A percentile compares a stretch with the other conserved stretches of the same genome.
Evolutionary conservation across 2,888 invertebrate genomes (phyloP).

Genomic region (Sericinus montela): DNA sequence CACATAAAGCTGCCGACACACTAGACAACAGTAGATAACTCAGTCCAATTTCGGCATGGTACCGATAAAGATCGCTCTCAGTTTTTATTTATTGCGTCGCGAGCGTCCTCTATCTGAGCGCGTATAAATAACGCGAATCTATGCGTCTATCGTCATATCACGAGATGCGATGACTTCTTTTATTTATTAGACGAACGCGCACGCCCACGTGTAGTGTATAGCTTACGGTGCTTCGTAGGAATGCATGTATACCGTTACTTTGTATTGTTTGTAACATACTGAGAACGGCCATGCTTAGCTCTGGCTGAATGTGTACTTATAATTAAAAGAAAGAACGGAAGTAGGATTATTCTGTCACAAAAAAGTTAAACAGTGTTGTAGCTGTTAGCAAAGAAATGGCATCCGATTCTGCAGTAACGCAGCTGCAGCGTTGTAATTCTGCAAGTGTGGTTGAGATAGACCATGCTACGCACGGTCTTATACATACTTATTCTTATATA

Average conservation of each 20-base stretch:
- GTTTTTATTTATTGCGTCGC: constrained; percentile 35
- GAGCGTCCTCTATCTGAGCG: constrained; percentile 26
- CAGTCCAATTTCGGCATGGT: constrained; percentile 31
- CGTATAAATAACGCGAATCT: constrained; percentile 35
- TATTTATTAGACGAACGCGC: constrained; percentile 14
- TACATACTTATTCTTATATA: too few relatives aligned
- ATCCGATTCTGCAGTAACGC: too few relatives aligned
- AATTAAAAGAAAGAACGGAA: too few relatives aligned
- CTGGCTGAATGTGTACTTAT: too few relatives aligned
- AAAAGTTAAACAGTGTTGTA: too few relatives aligned
- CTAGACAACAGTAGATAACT: constrained; percentile 10
- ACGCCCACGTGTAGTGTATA: constrained; percentile 13
- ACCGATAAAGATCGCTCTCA: constrained; percentile 30
- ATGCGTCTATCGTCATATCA: constrained; percentile 28
- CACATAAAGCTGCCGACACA: constrained; percentile 17
- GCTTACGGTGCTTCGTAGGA: neutral
- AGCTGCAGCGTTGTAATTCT: too few relatives aligned
- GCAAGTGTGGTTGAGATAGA: too few relatives aligned
- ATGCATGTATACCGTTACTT: neutral
- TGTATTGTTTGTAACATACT: neutral
- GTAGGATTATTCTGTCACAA: too few relatives aligned
- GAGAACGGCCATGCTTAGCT: too few relatives aligned
- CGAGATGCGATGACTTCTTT: constrained; percentile 21
- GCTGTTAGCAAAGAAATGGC: too few relatives aligned
- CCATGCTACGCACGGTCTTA: too few relatives aligned